These are phyloP conservation scores for Macaria liturata DNA, from an alignment of 2,888 invertebrate species.

Conservation along the genomic window DNA sequence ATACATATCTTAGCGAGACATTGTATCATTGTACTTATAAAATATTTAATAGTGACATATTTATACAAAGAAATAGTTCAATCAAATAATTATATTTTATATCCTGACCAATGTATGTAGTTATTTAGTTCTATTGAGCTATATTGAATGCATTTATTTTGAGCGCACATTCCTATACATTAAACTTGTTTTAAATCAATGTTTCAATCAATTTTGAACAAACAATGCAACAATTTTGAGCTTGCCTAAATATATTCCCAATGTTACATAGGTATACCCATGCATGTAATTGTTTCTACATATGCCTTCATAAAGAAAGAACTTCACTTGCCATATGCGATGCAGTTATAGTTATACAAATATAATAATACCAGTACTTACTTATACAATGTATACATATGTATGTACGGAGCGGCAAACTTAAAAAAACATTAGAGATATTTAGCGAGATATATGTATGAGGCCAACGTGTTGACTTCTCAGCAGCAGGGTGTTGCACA, in stretches of 20 bases:
- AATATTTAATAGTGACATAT: background rate
- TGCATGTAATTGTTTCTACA: too few relatives aligned
- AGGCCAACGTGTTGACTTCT: background rate
- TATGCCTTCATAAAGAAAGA: too few relatives aligned
- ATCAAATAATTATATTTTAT: too few relatives aligned
- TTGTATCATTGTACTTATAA: background rate
- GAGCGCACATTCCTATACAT: conserved; percentile 12
- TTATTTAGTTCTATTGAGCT: conserved; percentile 3
- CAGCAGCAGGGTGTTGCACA: too few relatives aligned
- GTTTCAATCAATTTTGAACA: background rate
- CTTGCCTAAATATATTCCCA: conserved; percentile 10
- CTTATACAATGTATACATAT: conserved; percentile 2
- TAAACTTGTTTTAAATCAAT: background rate
- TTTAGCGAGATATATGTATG: background rate
- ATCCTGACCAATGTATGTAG: background rate
- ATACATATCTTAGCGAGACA: too few relatives aligned
- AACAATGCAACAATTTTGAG: conserved; percentile 9
- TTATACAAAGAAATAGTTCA: too few relatives aligned
- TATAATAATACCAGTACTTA: background rate
- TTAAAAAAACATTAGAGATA: conserved; percentile 53
- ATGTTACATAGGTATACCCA: background rate
- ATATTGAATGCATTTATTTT: conserved; percentile 15
- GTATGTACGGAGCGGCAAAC: conserved; percentile 32
- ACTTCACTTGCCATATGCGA: conserved; percentile 7
- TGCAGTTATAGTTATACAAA: background rate